Percentiles rank a stretch among this genome's conserved stretches.
Evolutionary conservation across 1,140 invertebrate genomes (phyloP).

Genomic region (Drosophila sp.): DNA sequence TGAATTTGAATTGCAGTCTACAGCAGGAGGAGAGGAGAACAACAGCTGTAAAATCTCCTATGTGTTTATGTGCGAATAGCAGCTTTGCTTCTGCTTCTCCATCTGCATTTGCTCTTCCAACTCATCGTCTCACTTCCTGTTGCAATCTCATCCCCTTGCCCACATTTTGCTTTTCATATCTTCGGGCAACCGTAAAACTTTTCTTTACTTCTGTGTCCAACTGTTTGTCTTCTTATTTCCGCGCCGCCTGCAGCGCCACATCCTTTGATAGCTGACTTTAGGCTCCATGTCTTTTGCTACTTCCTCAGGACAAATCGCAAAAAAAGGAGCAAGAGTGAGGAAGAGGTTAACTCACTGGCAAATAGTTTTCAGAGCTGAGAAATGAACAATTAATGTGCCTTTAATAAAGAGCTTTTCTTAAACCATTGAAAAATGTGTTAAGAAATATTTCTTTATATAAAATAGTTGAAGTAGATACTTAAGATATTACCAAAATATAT

Average conservation of each 20-base stretch:
- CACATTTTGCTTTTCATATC: conserved; percentile 23
- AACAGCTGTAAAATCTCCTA: conserved; percentile 34
- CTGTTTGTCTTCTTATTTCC: conserved; percentile 44
- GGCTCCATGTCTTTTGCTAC: conserved; percentile 15
- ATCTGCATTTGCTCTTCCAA: conserved; percentile 9
- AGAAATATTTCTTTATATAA: too few species aligned
- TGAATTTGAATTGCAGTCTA: conserved; percentile 72
- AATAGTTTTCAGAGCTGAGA: conserved; percentile 22
- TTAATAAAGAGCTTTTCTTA: too few species aligned
- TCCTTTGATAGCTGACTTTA: conserved; percentile 32
- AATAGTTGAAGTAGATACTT: too few species aligned
- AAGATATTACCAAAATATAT: too few species aligned
- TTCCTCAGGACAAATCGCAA: background rate
- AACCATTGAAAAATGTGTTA: too few species aligned
- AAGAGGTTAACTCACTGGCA: background rate
- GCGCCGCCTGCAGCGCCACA: conserved; percentile 35
- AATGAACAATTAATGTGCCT: conserved; percentile 28
- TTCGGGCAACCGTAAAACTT: conserved; percentile 16
- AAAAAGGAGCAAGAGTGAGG: background rate
- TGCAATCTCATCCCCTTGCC: background rate
- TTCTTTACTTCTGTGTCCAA: conserved; percentile 14
- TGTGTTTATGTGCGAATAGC: conserved; percentile 54
- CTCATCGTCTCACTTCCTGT: background rate
- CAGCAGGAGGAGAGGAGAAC: background rate
- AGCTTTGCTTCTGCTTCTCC: conserved; percentile 42